Conservation (phyloP, 1,140 invertebrate genomes). For the Drosophila lini region DNA sequence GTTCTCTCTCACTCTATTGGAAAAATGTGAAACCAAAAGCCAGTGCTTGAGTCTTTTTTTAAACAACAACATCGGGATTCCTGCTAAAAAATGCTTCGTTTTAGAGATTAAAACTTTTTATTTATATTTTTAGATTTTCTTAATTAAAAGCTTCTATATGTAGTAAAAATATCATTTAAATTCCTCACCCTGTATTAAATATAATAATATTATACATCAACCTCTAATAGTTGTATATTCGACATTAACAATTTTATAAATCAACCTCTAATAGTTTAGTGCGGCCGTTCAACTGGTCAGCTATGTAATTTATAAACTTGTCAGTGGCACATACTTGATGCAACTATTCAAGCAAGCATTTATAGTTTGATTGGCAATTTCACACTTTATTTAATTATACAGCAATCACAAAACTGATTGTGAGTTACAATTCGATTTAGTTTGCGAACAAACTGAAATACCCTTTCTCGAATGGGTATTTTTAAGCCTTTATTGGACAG, state of each 20-base stretch:
- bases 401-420: not conserved
- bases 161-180: not conserved
- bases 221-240: not conserved
- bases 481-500: conserved; percentile 33
- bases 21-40: not conserved
- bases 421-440: not conserved
- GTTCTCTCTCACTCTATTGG: not conserved
- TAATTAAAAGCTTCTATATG: not conserved
- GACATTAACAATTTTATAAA: not conserved
- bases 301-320: not conserved
- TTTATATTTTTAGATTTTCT: not conserved
- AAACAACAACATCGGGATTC: not conserved
- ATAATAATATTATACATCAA: not conserved
- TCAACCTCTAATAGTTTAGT: conserved; percentile 1
- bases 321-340: conserved; percentile 4
- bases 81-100: not conserved
- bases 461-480: conserved; percentile 3
- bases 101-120: not conserved
- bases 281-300: not conserved
- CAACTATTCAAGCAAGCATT: conserved; percentile 14
- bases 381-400: conserved; percentile 13
- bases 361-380: conserved; percentile 17
- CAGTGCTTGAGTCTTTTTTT: not conserved
- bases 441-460: not conserved
- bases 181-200: not conserved